Base-by-base conservation (phyloP, 2,797 vertebrate genomes). In the Rhabdomys pumilio region DNA sequence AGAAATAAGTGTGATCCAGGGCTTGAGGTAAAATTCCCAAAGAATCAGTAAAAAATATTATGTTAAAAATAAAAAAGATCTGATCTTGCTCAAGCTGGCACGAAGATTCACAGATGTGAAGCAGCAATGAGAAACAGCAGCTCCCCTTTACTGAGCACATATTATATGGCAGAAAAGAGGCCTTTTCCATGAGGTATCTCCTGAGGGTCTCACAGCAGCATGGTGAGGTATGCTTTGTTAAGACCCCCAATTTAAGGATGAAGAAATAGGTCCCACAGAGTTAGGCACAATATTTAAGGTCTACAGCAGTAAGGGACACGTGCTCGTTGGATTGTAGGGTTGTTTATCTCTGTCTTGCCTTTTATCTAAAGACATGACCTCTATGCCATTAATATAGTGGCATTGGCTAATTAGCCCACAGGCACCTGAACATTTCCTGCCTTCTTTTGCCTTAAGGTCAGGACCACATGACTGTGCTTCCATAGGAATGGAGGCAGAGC, bases 201-300 rank as follows among this genome's bases (percentile, higher is more conserved):
- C 14, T 34, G 9, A 7, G 47, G 34, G 34, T 31, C 31, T 84
- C 79, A 53, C 1, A 72, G 73, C 19, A 87, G 55, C 65, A 72
- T 61, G 61, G 34, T 24, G n/a, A 89, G 38, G n/a, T 50, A 63
- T 0, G 6, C 76, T 92, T 38, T 83, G 10, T 13, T 55, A 80
- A 80, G 6, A 44, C 1, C 2, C 9, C 8, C 41, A n/a, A 76
- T 31, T 81, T 41, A 93, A 96, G 85, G 59, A 61, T 47, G 63
- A 97, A 17, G 47, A 92, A 92, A 93, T n/a, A 0, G 26, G 19
- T 79, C 77, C 61, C 87, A 55, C 67, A 50, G 65, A 94, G 15
- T 65, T 75, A 75, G 82, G 69, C 13, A 17, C 83, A 76, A 5
- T 57, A 47, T 26, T n/a, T n/a, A 12, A 93, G 41, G 6, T 77